A percentile compares a stretch with the other conserved stretches of the same genome.
Evolutionary conservation across 2,797 vertebrate species (phyloP).

Genomic region (Rhinogobio ventralis): DNA sequence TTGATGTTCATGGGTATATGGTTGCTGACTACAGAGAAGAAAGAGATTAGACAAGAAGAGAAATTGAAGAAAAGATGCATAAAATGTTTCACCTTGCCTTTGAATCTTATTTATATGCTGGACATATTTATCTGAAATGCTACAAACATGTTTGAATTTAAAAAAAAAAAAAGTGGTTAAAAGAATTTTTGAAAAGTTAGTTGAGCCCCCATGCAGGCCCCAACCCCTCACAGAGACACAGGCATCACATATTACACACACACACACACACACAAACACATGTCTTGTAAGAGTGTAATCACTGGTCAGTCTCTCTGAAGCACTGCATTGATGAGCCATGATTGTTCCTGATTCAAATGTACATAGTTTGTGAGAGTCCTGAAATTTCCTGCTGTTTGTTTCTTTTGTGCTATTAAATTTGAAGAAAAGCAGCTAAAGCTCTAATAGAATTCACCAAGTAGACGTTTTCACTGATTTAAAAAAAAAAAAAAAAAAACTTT

Average conservation of each 20-base stretch:
- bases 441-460: not conserved
- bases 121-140: not conserved
- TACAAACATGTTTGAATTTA: not conserved
- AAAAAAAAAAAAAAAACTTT: not conserved
- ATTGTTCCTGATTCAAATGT: conserved; percentile 81
- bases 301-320: conserved; percentile 77
- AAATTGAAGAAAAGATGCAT: not conserved
- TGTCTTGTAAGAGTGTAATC: conserved; percentile 49
- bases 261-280: not conserved
- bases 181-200: not conserved
- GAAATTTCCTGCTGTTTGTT: conserved; percentile 35
- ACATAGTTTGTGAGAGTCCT: conserved; percentile 32
- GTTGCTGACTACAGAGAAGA: not conserved
- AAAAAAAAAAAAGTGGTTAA: not conserved
- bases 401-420: conserved; percentile 6
- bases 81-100: not conserved
- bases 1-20: not conserved
- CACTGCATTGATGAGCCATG: conserved; percentile 90
- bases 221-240: not conserved
- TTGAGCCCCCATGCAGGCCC: not conserved
- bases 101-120: not conserved
- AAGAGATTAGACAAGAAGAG: not conserved
- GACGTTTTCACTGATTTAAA: not conserved
- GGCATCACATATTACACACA: conserved; percentile 3
- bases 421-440: conserved; percentile 6